Evolutionary conservation across 2,113 vertebrate species (phyloP), one percentile per base, ranked within the genome.

Genomic region (Rattus rattus): DNA sequence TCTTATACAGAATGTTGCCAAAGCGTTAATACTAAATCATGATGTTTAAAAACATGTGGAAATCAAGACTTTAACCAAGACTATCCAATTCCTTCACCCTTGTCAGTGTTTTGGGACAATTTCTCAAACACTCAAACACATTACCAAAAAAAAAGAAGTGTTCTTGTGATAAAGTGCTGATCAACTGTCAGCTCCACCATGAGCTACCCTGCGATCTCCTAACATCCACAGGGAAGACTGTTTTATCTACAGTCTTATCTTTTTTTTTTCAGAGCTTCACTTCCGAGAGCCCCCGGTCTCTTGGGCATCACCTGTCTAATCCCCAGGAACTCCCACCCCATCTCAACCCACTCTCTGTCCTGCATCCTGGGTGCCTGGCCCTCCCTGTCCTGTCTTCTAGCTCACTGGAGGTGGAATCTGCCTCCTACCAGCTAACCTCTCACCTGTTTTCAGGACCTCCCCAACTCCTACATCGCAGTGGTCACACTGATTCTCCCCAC

Each of bases 401-500:
- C 79, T 36, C 92, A 2, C 69, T 56, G 84, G 61, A 63, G n/a
- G 63, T 90, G 80, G 67, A 63, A 13, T 56, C 16, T 2, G 43
- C 93, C 93, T 97, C 96, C 97, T 96, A 87, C 2, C 6, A 83
- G 6, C 52, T 84, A 86, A 94, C 47, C 63, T 43, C 24, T 49
- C n/a, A 75, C 65, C 96, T 91, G 52, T 43, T 67, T 33, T 65
- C 80, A 1, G 6, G 0, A 24, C 79, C 79, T 75, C 47, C 9
- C 19, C 5, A 4, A 93, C 72, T 72, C 96, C 90, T 2, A 72
- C 88, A 52, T 80, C 90, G 30, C 0, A 0, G 9, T 2, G 10
- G 75, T 47, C 33, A 30, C 3, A 75, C 6, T 80, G 59, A 1
- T 63, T 17, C 0, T 33, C 56, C 56, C 56, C 28, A 36, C 85